phyloP scores from a whole-genome alignment of 2,113 vertebrate species.

The Turdus rufiventris region DNA sequence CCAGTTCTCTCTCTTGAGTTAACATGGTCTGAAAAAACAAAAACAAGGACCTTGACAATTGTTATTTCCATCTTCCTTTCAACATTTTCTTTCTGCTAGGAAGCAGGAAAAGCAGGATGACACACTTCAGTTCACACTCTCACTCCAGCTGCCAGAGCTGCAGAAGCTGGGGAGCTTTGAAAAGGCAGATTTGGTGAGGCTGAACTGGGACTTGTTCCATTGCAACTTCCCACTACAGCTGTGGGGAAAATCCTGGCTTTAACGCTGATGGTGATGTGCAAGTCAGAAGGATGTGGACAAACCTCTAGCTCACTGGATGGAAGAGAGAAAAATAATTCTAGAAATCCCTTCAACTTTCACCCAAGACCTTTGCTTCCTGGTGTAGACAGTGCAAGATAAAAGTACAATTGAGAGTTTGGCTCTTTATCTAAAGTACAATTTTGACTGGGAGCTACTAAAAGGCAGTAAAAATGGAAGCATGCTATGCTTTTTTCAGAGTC shows the following conservation, averaged over 20 bases:
- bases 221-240: not conserved
- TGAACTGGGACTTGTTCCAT: not conserved
- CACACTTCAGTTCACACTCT: not conserved
- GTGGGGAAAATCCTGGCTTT: not conserved
- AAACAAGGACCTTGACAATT: not conserved
- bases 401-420: not conserved
- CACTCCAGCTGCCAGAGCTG: not conserved
- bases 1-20: not conserved
- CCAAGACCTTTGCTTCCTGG: not conserved
- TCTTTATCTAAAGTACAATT: not conserved
- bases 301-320: not conserved
- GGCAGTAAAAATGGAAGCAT: slow-evolving; percentile 22
- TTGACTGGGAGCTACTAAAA: slow-evolving; percentile 14
- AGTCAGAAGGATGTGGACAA: not conserved
- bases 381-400: not conserved
- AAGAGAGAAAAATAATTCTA: not conserved
- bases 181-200: not conserved
- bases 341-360: not conserved
- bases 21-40: not conserved
- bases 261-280: not conserved
- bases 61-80: not conserved
- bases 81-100: not conserved
- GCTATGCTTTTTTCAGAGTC: slow-evolving; percentile 15
- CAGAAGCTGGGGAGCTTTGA: not conserved
- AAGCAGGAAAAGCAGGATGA: not conserved